Base-by-base conservation (phyloP, 2,113 vertebrate species). In the Bombycilla garrulus region DNA sequence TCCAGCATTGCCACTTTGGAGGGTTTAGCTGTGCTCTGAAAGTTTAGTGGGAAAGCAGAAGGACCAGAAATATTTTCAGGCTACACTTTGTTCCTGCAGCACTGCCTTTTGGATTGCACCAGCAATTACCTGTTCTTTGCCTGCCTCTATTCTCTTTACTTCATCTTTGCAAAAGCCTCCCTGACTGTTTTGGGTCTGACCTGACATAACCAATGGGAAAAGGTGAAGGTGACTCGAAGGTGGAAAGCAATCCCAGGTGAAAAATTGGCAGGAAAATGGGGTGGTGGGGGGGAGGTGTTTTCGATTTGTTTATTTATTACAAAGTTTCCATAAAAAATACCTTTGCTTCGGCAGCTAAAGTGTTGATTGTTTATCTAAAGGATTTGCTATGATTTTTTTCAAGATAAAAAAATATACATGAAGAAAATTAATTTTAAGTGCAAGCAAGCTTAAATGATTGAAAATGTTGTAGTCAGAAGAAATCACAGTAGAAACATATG, bases 191-290 rank as follows among this genome's bases (percentile, higher is more conserved):
- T 35, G 20, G 50, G 13, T 10, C 40, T 74, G 28, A 35, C 5
- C 45, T 70, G 40, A 13, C 5, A 5, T 16, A 2, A 23, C 22
- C 26, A 21, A 7, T 47, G 31, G 31, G 10, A 8, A 45, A 29
- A 69, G 15, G 6, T 54, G 57, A 15, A 36, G 19, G 11, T 42
- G 45, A 26, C 8, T 25, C 20, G 16, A 15, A 10, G 35, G 53
- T 1, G 69, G 54, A 18, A 48, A 58, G 67, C 35, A 22, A 38
- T 48, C 35, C 44, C 31, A 48, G 64, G 44, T 36, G 23, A 42
- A 9, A 23, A 26, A 19, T 3, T 45, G 66, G 2, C 1, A 0
- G 12, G 9, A 12, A 70, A 48, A n/a, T 12, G 5, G 26, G 18
- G 10, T 26, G 9, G 22, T 62, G 18, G 4, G n/a, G 33, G n/a